Evolutionary conservation across 2,113 vertebrate species (phyloP), one percentile per base, ranked within the genome.

Genomic region (Proterorhinus semilunaris): DNA sequence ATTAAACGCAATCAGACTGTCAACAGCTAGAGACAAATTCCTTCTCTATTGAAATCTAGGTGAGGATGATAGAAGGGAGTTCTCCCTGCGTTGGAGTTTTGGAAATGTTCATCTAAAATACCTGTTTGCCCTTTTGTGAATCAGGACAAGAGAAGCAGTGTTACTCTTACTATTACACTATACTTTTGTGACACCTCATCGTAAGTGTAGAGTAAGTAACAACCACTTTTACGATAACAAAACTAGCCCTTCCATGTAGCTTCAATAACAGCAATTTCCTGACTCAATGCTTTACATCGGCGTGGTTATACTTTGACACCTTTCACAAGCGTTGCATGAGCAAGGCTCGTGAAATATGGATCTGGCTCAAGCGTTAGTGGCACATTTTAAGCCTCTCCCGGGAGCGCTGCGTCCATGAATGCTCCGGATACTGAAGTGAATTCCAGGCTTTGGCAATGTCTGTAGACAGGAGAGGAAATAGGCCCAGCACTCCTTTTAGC

Each of bases 401-500:
- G 79, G 89, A 88, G 12, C 7, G n/a, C 16, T 70, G 71, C 83
- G 76, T 86, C 72, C 68, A 76, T 78, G 80, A 84, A 82, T 72
- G 75, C 74, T 90, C 85, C 81, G 78, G 70, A 85, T 87, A 55
- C 61, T 68, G 71, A 65, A 81, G 66, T 72, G 74, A 83, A 85
- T 87, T 83, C 71, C 80, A 79, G 83, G 73, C 83, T 83, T 88
- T 83, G 87, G 66, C 73, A 66, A 53, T 66, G 75, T 84, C 82
- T 78, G 45, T 77, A 81, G 85, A 88, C 83, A 55, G 69, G 75
- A 68, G 67, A 50, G 48, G 71, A 87, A 90, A 90, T 86, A 10
- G 88, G 86, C 84, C 87, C 84, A 85, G 64, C 27, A 69, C 89
- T 83, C 83, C 84, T 89, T 89, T 89, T 90, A 89, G 82, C 78